phyloP scores from a whole-genome alignment of 2,888 invertebrate genomes.

The Rhagium mordax region DNA sequence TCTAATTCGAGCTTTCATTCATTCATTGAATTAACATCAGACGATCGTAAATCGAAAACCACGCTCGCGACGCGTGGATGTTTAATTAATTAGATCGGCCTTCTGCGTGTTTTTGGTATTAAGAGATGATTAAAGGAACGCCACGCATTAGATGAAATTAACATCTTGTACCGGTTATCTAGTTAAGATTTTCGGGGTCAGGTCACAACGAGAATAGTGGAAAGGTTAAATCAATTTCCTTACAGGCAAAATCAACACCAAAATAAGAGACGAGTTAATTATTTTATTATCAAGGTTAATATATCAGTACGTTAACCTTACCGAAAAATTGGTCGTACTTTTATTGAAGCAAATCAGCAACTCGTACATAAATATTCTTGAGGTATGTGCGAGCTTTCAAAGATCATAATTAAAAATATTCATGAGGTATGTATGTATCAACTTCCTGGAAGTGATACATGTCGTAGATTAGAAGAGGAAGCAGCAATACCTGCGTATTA shows the following conservation, averaged over 20 bases:
- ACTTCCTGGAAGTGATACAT: neutral
- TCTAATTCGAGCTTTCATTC: neutral
- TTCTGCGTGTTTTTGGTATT: neutral
- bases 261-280: neutral
- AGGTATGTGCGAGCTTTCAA: neutral
- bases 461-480: neutral
- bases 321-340: neutral
- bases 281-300: slow-evolving; percentile 10
- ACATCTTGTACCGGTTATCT: neutral
- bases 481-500: neutral
- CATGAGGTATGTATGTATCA: neutral
- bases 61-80: neutral
- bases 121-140: neutral
- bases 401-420: neutral
- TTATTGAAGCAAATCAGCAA: neutral
- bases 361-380: neutral
- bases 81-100: neutral
- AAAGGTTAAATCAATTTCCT: neutral
- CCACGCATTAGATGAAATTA: neutral
- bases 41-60: neutral
- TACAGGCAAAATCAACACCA: neutral
- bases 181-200: neutral
- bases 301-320: neutral
- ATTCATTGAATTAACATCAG: neutral
- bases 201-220: neutral